Conservation (phyloP, 2,113 vertebrate genomes). For the Phycodurus eques region DNA sequence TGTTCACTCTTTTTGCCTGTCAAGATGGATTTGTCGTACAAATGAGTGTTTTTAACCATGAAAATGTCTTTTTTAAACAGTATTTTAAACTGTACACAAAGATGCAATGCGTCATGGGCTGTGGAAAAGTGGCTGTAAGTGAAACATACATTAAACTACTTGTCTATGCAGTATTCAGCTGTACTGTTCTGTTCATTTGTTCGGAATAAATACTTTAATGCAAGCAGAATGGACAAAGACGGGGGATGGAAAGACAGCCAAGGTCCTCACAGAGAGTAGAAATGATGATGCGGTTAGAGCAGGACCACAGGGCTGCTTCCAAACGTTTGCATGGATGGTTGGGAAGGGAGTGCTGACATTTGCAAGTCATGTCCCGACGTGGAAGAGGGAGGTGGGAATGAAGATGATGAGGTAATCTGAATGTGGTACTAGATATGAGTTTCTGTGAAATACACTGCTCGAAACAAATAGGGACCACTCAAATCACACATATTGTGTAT, state of each 20-base stretch:
- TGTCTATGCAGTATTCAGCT: constrained; percentile 70
- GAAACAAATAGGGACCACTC: neutral
- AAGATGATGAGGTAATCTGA: neutral
- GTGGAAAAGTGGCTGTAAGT: constrained; percentile 68
- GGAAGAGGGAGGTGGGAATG: constrained; percentile 5
- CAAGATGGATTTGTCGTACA: constrained; percentile 32
- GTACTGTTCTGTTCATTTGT: neutral
- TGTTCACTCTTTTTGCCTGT: constrained; percentile 6
- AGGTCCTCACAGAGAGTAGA: constrained; percentile 45
- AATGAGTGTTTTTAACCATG: constrained; percentile 40
- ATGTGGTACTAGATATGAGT: neutral
- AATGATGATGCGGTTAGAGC: constrained; percentile 45
- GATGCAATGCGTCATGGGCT: constrained; percentile 67
- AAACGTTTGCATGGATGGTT: constrained; percentile 40
- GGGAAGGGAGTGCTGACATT: constrained; percentile 32
- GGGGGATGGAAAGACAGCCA: constrained; percentile 19
- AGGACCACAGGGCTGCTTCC: constrained; percentile 46
- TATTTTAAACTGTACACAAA: constrained; percentile 46
- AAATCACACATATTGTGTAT: neutral
- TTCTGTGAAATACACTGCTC: neutral
- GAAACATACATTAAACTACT: constrained; percentile 71
- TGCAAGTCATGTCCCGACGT: constrained; percentile 12
- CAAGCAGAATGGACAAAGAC: neutral
- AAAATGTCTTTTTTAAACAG: constrained; percentile 39
- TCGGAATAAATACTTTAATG: neutral